Evolutionary conservation across 2,113 vertebrate genomes (phyloP).

Genomic region (Dicaeum eximium): DNA sequence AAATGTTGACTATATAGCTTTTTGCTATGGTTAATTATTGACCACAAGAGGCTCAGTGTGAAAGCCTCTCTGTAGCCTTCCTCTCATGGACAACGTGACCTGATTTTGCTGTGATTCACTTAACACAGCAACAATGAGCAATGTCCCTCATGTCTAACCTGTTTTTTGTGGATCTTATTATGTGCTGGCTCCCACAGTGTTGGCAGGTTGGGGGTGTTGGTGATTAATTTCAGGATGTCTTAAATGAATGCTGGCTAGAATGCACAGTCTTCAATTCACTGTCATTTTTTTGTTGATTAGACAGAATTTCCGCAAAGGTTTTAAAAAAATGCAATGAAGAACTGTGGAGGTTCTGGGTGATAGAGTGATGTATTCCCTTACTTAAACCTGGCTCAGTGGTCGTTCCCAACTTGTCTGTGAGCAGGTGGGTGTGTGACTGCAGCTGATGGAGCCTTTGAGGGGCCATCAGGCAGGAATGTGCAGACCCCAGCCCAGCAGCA

Average conservation of each 20-base stretch:
- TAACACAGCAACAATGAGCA: background rate
- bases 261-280: background rate
- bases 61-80: background rate
- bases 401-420: rapidly evolving
- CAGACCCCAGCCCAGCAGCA: background rate
- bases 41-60: background rate
- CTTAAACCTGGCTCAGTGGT: background rate
- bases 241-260: background rate
- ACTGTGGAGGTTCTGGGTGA: background rate
- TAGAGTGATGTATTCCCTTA: background rate
- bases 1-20: background rate
- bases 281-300: background rate
- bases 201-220: background rate
- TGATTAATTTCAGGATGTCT: background rate
- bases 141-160: background rate
- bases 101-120: background rate
- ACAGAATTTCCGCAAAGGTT: background rate
- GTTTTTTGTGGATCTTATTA: background rate
- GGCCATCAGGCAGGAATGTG: background rate
- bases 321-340: background rate
- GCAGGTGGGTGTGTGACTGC: background rate
- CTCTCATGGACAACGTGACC: background rate
- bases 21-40: background rate
- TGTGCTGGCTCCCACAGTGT: background rate
- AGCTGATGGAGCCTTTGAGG: background rate